Percentiles rank a stretch among this genome's conserved stretches.
phyloP scores from a whole-genome alignment of 2,113 vertebrate genomes.

The Alligator mississippiensis region DNA sequence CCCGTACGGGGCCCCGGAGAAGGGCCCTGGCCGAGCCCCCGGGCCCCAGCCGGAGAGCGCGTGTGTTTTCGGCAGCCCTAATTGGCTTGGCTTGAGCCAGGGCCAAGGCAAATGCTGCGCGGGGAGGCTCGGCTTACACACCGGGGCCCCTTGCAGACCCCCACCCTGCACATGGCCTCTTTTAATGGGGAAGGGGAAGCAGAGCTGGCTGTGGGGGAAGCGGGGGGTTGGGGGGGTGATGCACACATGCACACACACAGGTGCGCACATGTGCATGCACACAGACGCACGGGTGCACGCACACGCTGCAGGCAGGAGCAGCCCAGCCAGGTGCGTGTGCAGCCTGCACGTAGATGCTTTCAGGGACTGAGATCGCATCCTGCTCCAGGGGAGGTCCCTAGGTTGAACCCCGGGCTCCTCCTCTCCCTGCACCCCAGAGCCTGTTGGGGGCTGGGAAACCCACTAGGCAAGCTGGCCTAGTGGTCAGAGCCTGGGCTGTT shows the following conservation, averaged over 20 bases:
- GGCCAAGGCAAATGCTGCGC: constrained; percentile 64
- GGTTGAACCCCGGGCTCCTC: too few relatives aligned
- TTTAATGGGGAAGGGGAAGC: background rate
- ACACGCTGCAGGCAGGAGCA: background rate
- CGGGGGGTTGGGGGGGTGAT: background rate
- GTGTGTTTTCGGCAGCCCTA: constrained; percentile 59
- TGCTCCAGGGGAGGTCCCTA: too few relatives aligned
- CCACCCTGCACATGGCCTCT: background rate
- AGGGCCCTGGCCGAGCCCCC: constrained; percentile 32
- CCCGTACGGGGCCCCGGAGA: constrained; percentile 40
- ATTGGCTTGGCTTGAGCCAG: background rate
- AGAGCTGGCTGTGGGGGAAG: background rate
- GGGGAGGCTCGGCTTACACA: constrained; percentile 60
- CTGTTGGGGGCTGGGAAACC: too few relatives aligned
- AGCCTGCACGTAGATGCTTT: too few relatives aligned
- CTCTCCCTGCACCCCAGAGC: too few relatives aligned
- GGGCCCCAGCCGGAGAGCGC: constrained; percentile 36
- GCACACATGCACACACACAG: too few relatives aligned
- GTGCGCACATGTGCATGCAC: too few relatives aligned
- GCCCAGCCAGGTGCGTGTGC: background rate
- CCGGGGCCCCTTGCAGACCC: background rate
- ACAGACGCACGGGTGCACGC: too few relatives aligned
- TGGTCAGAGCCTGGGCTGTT: too few relatives aligned
- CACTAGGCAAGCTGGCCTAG: too few relatives aligned
- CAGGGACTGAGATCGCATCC: too few relatives aligned